A percentile compares a stretch with the other conserved stretches of the same genome.
Conservation (phyloP, 2,113 vertebrate species). For the Siniperca knerii region DNA sequence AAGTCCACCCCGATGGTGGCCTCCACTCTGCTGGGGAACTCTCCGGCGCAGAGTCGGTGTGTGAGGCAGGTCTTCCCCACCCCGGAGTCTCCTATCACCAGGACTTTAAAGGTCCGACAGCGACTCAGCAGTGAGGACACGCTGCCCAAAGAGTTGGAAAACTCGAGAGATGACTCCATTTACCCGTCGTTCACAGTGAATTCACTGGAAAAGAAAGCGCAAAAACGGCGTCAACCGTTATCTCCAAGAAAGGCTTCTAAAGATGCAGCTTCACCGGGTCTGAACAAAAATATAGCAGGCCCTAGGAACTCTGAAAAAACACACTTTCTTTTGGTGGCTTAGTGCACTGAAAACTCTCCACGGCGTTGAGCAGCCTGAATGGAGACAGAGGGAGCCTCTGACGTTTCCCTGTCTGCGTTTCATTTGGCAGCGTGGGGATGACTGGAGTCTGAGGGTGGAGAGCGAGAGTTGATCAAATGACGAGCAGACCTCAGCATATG, state of each 20-base stretch:
- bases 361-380: neutral
- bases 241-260: neutral
- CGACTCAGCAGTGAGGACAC: slow-evolving; percentile 79
- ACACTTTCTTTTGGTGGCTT: too few relatives aligned
- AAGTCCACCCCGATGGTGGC: slow-evolving; percentile 87
- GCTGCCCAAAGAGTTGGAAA: slow-evolving; percentile 78
- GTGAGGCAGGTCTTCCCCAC: slow-evolving; percentile 86
- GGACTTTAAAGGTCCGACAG: slow-evolving; percentile 83
- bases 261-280: neutral
- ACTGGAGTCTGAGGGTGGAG: slow-evolving; percentile 24
- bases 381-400: neutral
- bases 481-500: neutral
- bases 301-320: too few relatives aligned
- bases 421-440: slow-evolving; percentile 6
- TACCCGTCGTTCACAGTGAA: rapidly evolving
- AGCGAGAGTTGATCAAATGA: neutral
- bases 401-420: neutral
- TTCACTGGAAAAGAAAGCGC: neutral
- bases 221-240: neutral
- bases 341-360: neutral
- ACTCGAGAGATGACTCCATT: slow-evolving; percentile 88
- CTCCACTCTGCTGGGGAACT: slow-evolving; percentile 79
- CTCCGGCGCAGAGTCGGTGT: slow-evolving; percentile 81
- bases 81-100: slow-evolving; percentile 85
- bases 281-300: neutral